These are phyloP conservation scores for Epiblema foenella DNA, from an alignment of 2,888 invertebrate species.

Conservation along the genomic window DNA sequence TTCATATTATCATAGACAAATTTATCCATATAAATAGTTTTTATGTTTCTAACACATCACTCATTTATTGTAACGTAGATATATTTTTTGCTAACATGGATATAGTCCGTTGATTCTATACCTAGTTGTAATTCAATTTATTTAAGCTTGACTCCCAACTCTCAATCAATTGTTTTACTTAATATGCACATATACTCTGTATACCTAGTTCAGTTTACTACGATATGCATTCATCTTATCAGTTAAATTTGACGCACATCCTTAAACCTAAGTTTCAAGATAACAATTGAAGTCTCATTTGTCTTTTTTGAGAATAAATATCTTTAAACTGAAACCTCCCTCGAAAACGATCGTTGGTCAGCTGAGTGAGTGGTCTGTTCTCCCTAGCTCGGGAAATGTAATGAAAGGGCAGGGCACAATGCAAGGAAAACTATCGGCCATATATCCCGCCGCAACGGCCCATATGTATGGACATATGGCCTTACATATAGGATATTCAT, in stretches of 20 bases:
- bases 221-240: background rate
- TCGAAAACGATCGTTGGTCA: background rate
- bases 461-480: background rate
- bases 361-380: conserved; percentile 8
- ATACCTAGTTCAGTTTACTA: background rate
- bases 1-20: no score
- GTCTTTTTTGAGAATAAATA: no score
- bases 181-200: background rate
- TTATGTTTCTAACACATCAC: no score
- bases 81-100: no score
- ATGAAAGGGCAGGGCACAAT: conserved; percentile 38
- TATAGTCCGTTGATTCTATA: background rate
- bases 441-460: conserved; percentile 27
- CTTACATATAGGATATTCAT: background rate
- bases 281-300: no score
- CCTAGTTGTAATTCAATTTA: background rate
- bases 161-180: background rate
- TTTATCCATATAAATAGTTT: no score
- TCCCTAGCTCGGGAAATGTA: conserved; percentile 14
- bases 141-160: no score
- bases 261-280: background rate
- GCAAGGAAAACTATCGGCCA: conserved; percentile 32
- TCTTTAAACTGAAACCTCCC: no score
- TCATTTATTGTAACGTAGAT: no score
- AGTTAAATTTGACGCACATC: background rate